These are phyloP conservation scores for Uloborus diversus DNA, from an alignment of 1,140 invertebrate genomes.

Conservation along the genomic window DNA sequence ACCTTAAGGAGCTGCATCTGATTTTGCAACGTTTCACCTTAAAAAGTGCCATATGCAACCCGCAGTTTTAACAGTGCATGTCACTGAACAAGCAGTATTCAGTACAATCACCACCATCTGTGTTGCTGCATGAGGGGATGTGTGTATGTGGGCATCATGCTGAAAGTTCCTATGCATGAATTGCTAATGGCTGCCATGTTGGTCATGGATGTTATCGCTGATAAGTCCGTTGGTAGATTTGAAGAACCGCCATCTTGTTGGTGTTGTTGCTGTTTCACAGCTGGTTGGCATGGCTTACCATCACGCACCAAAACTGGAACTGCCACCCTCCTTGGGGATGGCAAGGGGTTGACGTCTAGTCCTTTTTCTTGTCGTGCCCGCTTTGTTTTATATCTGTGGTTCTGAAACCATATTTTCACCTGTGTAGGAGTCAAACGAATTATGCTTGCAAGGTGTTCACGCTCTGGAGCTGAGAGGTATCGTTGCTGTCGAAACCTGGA, in stretches of 20 bases:
- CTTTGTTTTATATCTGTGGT: constrained; percentile 83
- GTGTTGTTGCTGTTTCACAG: constrained; percentile 13
- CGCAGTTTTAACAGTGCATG: too few relatives aligned
- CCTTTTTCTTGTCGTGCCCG: constrained; percentile 89
- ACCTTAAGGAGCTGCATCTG: too few relatives aligned
- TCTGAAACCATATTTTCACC: constrained; percentile 97
- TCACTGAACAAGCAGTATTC: too few relatives aligned
- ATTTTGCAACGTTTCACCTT: too few relatives aligned
- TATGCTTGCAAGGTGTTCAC: constrained; percentile 73
- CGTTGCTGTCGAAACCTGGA: constrained; percentile 81
- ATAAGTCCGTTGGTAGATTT: constrained; percentile 11
- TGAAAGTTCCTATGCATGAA: constrained; percentile 38
- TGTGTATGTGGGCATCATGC: constrained; percentile 31
- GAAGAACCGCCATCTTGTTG: background rate
- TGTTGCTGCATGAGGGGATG: constrained; percentile 53
- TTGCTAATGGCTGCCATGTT: constrained; percentile 51
- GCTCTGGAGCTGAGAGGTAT: constrained; percentile 75
- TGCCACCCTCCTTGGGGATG: constrained; percentile 86
- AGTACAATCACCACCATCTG: constrained; percentile 57
- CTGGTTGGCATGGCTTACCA: constrained; percentile 82
- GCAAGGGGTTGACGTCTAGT: constrained; percentile 63
- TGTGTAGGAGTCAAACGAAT: constrained; percentile 72
- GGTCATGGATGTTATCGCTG: constrained; percentile 46
- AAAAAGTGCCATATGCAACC: too few relatives aligned
- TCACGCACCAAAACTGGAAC: constrained; percentile 93